Conservation (phyloP, 2,888 invertebrate genomes). For the Aphelenchoides bicaudatus region DNA sequence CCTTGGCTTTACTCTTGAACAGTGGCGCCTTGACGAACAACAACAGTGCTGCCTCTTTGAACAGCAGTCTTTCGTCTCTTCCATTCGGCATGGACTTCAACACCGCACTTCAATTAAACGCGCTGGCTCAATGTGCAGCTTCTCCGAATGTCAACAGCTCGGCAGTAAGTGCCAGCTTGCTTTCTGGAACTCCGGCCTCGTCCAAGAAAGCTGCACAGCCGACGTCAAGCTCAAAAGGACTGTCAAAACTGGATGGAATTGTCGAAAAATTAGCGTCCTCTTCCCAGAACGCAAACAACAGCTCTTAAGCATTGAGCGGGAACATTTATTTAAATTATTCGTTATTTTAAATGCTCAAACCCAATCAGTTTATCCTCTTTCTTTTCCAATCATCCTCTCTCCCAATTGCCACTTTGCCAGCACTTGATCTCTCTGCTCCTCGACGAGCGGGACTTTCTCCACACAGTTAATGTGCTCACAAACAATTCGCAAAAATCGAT, state of each 20-base stretch:
- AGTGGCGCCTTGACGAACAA: background rate
- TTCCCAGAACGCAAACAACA: slow-evolving; percentile 9
- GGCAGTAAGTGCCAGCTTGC: background rate
- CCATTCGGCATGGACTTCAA: slow-evolving; percentile 11
- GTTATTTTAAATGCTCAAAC: background rate
- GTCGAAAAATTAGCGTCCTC: slow-evolving; percentile 21
- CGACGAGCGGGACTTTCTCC: background rate
- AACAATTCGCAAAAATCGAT: too few relatives aligned
- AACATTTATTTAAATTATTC: slow-evolving; percentile 6
- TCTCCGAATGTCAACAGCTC: background rate
- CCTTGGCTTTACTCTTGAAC: slow-evolving; percentile 15
- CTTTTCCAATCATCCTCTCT: background rate
- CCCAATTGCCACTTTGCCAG: slow-evolving; percentile 10
- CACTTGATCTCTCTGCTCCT: background rate
- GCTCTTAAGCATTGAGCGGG: background rate
- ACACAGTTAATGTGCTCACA: too few relatives aligned
- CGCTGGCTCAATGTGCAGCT: background rate
- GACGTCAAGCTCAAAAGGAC: slow-evolving; percentile 5
- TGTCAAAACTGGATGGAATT: slow-evolving; percentile 19
- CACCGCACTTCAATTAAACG: slow-evolving; percentile 9
- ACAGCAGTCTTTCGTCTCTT: background rate
- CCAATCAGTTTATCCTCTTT: too few relatives aligned
- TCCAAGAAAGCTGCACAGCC: slow-evolving; percentile 11
- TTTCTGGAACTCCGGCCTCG: slow-evolving; percentile 11
- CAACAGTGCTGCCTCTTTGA: slow-evolving; percentile 3